A percentile compares a stretch with the other conserved stretches of the same genome.
These are phyloP conservation scores for Ranitomeya imitator DNA, from an alignment of 2,113 vertebrate species.

Conservation along the genomic window DNA sequence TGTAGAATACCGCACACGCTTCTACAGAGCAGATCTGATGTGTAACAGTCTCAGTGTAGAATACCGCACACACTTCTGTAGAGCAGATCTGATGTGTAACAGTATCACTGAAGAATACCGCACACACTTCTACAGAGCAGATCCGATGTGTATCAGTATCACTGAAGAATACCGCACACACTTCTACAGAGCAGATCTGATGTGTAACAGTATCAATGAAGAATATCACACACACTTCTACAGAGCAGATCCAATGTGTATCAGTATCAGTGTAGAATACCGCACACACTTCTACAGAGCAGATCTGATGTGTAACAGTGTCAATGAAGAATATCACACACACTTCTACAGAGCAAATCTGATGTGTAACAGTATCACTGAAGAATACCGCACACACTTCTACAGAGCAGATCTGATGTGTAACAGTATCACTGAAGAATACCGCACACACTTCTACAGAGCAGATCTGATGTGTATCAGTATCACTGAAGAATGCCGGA, in stretches of 20 bases:
- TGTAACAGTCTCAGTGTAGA: neutral
- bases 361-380: neutral
- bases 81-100: neutral
- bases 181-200: neutral
- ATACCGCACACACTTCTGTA: too few relatives aligned
- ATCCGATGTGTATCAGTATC: neutral
- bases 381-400: too few relatives aligned
- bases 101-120: neutral
- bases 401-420: neutral
- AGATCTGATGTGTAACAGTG: neutral
- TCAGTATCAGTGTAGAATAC: neutral
- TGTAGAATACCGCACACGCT: neutral
- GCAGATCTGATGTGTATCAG: neutral
- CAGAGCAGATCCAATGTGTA: neutral
- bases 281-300: too few relatives aligned
- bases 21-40: neutral
- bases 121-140: neutral
- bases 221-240: neutral
- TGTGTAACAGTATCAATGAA: neutral
- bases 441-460: too few relatives aligned
- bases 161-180: too few relatives aligned
- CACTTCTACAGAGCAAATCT: neutral
- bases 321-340: neutral
- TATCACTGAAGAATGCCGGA: too few relatives aligned
- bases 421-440: neutral